Base-by-base conservation (phyloP, 2,113 vertebrate genomes). In the Elachura formosa region DNA sequence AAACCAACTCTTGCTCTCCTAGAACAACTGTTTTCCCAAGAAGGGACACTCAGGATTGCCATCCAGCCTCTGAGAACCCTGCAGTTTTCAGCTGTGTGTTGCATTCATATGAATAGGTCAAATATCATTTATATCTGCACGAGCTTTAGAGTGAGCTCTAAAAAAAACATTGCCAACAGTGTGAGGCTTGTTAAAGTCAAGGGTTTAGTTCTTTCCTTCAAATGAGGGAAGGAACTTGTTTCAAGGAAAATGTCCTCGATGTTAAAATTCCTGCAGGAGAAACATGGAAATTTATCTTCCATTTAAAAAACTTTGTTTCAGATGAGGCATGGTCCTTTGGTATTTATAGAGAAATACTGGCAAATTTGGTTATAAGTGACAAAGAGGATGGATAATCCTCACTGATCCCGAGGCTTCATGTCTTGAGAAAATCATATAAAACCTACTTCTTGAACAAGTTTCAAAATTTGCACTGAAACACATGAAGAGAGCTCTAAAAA, bases 341-440 rank as follows among this genome's bases (percentile, higher is more conserved):
- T 63, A 87, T 75, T 87, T 67, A 71, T 43, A 63, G 48, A 71
- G 40, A 63, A 92, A 91, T 40, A 54, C 2, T 84, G 77, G 77
- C 31, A 72, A 84, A 52, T 72, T 52, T 87, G 45, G 31, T 67
- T 56, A 5, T 8, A 81, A 63, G 77, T 22, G 23, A 48, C 56
- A 68, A 78, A 68, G 28, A 78, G 40, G 31, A 75, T 29, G 61
- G 29, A n/a, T 63, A 89, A 89, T 56, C 36, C 40, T 68, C n/a
- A 22, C 51, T 59, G 81, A 87, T 63, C 28, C 56, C 22, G 23
- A 81, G 45, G 71, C 48, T 83, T 56, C 28, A 9, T 4, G 24
- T 29, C 73, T 87, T 91, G 84, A 87, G 54, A 68, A 91, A 91
- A 76, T 75, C 20, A 26, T 19, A 72, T 26, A 93, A 95, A 96